These are phyloP conservation scores for Triops cancriformis DNA, from an alignment of 1,140 invertebrate species.

Conservation along the genomic window DNA sequence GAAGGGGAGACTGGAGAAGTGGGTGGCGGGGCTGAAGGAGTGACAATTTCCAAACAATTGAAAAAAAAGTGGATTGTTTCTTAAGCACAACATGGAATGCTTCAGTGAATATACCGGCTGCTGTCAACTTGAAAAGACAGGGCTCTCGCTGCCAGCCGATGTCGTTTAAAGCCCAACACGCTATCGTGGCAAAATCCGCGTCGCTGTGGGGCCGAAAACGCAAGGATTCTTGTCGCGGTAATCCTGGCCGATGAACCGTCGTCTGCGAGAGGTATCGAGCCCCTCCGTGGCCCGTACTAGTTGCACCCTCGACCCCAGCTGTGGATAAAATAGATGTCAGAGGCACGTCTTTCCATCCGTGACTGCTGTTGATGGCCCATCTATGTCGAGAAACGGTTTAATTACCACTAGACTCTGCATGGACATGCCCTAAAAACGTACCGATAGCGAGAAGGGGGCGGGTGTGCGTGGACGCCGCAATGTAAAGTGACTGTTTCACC, in stretches of 20 bases:
- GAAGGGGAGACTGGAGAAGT: neutral
- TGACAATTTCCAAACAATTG: neutral
- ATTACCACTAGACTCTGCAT: neutral
- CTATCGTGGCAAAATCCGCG: conserved; percentile 57
- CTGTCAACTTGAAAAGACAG: conserved; percentile 72
- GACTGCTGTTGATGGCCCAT: conserved; percentile 27
- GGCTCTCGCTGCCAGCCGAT: conserved; percentile 63
- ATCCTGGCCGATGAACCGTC: neutral
- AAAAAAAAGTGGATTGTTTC: neutral
- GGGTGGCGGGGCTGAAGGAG: too few species aligned
- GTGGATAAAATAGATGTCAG: conserved; percentile 5
- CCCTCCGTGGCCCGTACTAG: neutral
- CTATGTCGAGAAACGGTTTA: neutral
- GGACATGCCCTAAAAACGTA: neutral
- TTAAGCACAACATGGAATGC: neutral
- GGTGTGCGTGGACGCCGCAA: conserved; percentile 21
- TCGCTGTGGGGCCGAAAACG: conserved; percentile 51
- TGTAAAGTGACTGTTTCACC: conserved; percentile 21
- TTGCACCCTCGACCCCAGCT: neutral
- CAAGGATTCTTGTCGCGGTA: neutral
- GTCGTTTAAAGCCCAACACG: conserved; percentile 65
- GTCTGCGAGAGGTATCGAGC: neutral
- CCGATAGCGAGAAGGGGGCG: conserved; percentile 17
- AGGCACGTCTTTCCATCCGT: conserved; percentile 24
- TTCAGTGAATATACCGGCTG: conserved; percentile 52